Base-by-base conservation (phyloP, 2,888 invertebrate species). In the Reticulitermes lucifugus region DNA sequence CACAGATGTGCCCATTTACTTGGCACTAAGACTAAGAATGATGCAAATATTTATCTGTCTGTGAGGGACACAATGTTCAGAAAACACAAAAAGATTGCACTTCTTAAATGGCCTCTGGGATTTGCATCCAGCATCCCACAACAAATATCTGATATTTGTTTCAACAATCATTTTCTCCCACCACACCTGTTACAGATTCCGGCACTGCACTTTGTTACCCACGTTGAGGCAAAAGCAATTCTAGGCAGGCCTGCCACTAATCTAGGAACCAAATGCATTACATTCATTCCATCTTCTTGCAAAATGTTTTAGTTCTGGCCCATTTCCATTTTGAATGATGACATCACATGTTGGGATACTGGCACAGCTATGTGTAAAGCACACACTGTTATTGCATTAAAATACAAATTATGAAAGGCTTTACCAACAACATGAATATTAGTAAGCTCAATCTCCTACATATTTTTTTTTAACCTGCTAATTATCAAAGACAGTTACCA, bases 201-300 rank as follows among this genome's bases (percentile, higher is more conserved):
- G 21, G 29, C 43, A 77, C 77, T 46, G 77, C 73, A 41, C 46
- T 41, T 41, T 77, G 46, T 77, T 77, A 77, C 77, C 77, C 77
- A n/a, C 46, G 77, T 77, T 22, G 21, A 21, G 77, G 77, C 51
- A 51, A 25, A 35, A 77, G 46, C 77, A 77, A 46, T 77, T 77
- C 46, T 41, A 43, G 46, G 18, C 43, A 77, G 77, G 77, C 77
- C 46, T 41, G 41, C 41, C 73, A 73, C 73, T 35, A 65, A n/a
- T 65, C 25, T 65, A 65, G 65, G 65, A 65, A 65, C 65, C n/a
- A 65, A 55, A 55, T 18, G 14, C 14, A 18, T 18, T 65, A 25
- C 65, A n/a, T 25, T 10, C 25, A 65, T 65, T 55, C 18, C 65
- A n/a, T 25, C 12, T 65, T 25, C 25, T 2, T 25, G 65, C 25